A percentile compares a stretch with the other conserved stretches of the same genome.
Evolutionary conservation across 2,888 invertebrate species (phyloP).

Genomic region (Troides oblongomaculatus): DNA sequence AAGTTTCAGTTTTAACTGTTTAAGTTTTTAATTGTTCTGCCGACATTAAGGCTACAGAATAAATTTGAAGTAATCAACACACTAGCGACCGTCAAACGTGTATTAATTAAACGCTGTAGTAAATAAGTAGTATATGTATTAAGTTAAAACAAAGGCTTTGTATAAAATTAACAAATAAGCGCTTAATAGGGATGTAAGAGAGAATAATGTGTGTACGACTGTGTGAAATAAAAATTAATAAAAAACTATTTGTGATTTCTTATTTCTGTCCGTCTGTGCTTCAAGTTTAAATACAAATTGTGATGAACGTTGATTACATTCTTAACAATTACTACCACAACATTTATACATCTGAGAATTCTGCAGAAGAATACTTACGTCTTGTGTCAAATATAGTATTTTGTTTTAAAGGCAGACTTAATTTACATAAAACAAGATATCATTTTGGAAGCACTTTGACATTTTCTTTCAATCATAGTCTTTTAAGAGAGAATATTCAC

Average conservation of each 20-base stretch:
- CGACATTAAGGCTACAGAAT: conserved; percentile 69
- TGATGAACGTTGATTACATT: no score
- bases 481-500: no score
- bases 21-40: conserved; percentile 58
- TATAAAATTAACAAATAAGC: conserved; percentile 80
- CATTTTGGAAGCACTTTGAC: no score
- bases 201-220: conserved; percentile 54
- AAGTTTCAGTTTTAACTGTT: conserved; percentile 75
- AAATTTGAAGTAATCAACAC: conserved; percentile 32
- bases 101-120: conserved; percentile 34
- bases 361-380: no score
- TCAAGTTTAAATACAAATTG: no score
- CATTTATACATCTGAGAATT: no score
- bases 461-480: no score
- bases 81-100: conserved; percentile 20
- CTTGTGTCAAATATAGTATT: no score
- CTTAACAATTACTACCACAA: no score
- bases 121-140: conserved; percentile 42
- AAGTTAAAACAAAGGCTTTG: conserved; percentile 81
- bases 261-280: conserved; percentile 23
- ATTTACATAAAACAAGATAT: no score
- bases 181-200: conserved; percentile 65
- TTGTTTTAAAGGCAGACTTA: no score
- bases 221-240: conserved; percentile 64
- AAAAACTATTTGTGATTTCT: conserved; percentile 39